phyloP scores from a whole-genome alignment of 2,797 vertebrate species.

The Gallinago nigripennis region DNA sequence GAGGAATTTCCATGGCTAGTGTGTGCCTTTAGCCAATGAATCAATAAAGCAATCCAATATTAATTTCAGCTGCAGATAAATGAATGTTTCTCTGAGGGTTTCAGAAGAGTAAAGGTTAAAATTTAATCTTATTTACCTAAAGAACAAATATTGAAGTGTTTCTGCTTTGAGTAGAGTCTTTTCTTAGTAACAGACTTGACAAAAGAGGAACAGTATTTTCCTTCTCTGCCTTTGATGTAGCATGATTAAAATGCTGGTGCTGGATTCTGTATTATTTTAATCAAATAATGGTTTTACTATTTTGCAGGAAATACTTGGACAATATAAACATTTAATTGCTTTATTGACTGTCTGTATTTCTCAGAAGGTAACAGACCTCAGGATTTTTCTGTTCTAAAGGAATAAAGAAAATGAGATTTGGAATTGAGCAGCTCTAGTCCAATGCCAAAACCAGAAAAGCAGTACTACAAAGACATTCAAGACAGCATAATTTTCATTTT shows the following conservation, averaged over 20 bases:
- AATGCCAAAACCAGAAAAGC: neutral
- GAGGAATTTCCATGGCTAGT: neutral
- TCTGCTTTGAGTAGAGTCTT: neutral
- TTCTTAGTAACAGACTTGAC: neutral
- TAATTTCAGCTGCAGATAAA: constrained; percentile 36
- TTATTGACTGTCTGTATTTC: neutral
- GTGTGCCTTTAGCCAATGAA: constrained; percentile 10
- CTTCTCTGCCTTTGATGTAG: neutral
- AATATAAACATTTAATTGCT: neutral
- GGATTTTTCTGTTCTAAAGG: neutral
- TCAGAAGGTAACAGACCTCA: neutral
- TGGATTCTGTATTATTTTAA: constrained; percentile 4
- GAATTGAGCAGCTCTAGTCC: neutral
- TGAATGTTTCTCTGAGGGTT: neutral
- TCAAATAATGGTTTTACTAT: constrained; percentile 1
- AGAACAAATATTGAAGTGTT: constrained; percentile 11
- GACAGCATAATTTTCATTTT: neutral
- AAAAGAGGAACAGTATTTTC: constrained; percentile 10
- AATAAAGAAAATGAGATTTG: neutral
- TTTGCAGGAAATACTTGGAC: neutral
- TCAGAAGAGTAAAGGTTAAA: constrained; percentile 33
- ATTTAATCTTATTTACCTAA: constrained; percentile 30
- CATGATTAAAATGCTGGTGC: neutral
- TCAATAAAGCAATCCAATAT: constrained; percentile 32
- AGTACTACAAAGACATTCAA: neutral